Conservation (phyloP, 2,888 invertebrate genomes). For the Ormyrus labotus region DNA sequence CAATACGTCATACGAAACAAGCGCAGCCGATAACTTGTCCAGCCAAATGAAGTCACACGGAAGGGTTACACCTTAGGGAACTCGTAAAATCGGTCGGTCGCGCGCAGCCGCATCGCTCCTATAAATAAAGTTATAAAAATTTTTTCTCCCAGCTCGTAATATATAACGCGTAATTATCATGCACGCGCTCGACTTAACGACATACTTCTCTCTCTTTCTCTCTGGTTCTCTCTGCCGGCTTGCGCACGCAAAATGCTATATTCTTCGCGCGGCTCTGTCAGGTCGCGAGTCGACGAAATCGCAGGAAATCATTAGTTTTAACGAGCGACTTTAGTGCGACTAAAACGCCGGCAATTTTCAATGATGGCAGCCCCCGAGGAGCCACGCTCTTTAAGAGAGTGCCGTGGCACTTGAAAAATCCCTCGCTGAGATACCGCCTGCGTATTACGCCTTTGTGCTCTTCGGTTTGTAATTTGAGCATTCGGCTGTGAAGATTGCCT, state of each 20-base stretch:
- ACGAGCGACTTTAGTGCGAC: conserved; percentile 53
- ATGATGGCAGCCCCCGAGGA: conserved; percentile 2
- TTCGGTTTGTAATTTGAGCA: too few relatives aligned
- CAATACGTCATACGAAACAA: too few relatives aligned
- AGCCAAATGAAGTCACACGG: not conserved
- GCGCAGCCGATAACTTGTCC: too few relatives aligned
- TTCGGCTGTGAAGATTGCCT: too few relatives aligned
- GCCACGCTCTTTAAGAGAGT: not conserved
- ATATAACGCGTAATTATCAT: conserved; percentile 34
- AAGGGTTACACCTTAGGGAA: too few relatives aligned
- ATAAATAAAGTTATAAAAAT: conserved; percentile 48
- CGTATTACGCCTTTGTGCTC: not conserved
- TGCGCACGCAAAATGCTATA: conserved; percentile 21
- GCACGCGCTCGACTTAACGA: conserved; percentile 31
- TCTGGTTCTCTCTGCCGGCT: not conserved
- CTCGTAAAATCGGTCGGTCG: not conserved
- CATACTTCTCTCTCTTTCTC: conserved; percentile 7
- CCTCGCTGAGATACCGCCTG: not conserved
- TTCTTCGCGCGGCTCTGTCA: not conserved
- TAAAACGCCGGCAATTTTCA: conserved; percentile 48
- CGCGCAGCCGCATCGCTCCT: not conserved
- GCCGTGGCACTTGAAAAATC: not conserved
- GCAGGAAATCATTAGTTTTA: conserved; percentile 57
- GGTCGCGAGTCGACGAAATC: conserved; percentile 18
- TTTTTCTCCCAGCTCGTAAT: conserved; percentile 25